Conservation (phyloP, 2,113 vertebrate species). For the Neopipo cinnamomea region DNA sequence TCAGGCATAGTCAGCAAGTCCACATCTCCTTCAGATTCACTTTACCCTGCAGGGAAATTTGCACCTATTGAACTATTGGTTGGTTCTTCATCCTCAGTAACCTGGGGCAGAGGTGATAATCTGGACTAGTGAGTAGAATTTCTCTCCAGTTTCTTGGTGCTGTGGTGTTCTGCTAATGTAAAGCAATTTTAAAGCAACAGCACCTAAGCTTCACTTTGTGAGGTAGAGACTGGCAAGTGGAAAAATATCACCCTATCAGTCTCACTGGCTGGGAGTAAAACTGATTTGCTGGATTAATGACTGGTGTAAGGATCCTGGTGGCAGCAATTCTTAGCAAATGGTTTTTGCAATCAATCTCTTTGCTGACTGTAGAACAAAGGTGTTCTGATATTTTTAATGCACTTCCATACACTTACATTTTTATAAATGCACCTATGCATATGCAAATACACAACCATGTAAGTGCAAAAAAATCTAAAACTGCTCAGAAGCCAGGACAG, state of each 20-base stretch:
- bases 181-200: neutral
- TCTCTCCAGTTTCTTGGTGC: neutral
- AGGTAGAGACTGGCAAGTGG: neutral
- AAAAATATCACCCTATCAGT: neutral
- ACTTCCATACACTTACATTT: rapidly evolving
- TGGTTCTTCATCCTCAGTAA: neutral
- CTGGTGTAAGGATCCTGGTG: neutral
- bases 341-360: neutral
- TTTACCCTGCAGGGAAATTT: neutral
- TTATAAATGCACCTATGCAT: neutral
- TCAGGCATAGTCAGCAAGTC: neutral
- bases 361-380: neutral
- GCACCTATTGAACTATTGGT: neutral
- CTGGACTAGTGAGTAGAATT: neutral
- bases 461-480: neutral
- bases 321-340: neutral
- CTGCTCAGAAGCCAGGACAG: neutral
- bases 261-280: neutral
- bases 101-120: neutral
- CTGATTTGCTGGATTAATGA: neutral
- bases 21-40: neutral
- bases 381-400: neutral
- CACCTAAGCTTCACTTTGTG: neutral
- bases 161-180: neutral
- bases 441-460: neutral